These are phyloP conservation scores for Platerodrilus igneus DNA, from an alignment of 2,888 invertebrate genomes.

Conservation along the genomic window DNA sequence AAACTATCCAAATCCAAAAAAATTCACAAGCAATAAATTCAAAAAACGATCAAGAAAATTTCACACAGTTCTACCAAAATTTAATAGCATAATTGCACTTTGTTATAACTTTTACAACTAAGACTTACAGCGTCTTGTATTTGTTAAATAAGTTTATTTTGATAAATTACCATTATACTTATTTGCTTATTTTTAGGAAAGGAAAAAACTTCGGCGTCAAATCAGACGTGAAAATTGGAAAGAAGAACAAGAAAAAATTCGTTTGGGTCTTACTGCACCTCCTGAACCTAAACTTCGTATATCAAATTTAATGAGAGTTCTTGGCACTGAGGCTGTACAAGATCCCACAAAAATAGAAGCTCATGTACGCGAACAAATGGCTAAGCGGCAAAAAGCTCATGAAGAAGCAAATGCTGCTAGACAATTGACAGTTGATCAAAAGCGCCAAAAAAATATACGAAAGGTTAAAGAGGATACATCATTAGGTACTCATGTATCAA, in stretches of 20 bases:
- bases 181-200: too few relatives aligned
- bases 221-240: conserved; percentile 95
- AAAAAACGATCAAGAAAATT: too few relatives aligned
- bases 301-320: conserved; percentile 96
- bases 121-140: too few relatives aligned
- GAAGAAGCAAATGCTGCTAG: conserved; percentile 93
- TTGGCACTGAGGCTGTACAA: conserved; percentile 96
- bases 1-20: too few relatives aligned
- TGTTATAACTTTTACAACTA: too few relatives aligned
- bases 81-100: too few relatives aligned
- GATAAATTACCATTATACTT: too few relatives aligned
- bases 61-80: too few relatives aligned
- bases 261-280: conserved; percentile 89
- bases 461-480: conserved; percentile 73
- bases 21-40: too few relatives aligned
- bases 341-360: conserved; percentile 99
- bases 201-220: conserved; percentile 92
- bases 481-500: conserved; percentile 83
- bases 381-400: conserved; percentile 89
- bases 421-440: conserved; percentile 89
- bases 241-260: conserved; percentile 96
- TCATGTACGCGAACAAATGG: conserved; percentile 97
- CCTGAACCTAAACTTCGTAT: conserved; percentile 94
- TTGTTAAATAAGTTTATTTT: too few relatives aligned
- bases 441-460: conserved; percentile 81